phyloP scores from a whole-genome alignment of 2,888 invertebrate genomes.

The Cryptophagus acutangulus region DNA sequence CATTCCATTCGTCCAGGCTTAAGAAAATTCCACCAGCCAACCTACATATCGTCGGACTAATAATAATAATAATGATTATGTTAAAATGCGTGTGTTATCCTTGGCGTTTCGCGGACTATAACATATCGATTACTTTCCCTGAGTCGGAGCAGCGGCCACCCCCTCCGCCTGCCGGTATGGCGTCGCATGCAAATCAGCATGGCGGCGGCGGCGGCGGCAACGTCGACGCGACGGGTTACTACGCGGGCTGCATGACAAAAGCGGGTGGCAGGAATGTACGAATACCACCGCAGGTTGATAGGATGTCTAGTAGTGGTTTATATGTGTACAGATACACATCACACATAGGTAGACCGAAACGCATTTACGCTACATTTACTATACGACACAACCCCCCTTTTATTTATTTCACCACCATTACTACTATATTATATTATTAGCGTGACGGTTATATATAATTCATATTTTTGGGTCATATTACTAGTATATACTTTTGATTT shows the following conservation, averaged over 20 bases:
- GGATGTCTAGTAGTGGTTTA: slow-evolving; percentile 22
- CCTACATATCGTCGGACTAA: no score
- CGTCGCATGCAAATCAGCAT: slow-evolving; percentile 62
- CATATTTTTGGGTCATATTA: no score
- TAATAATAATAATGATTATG: no score
- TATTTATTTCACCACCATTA: no score
- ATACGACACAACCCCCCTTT: no score
- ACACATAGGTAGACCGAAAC: slow-evolving; percentile 6
- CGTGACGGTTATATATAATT: no score
- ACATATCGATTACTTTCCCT: slow-evolving; percentile 56
- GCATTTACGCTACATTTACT: slow-evolving; percentile 2
- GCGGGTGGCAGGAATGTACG: slow-evolving; percentile 16
- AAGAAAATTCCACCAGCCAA: no score
- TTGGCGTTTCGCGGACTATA: slow-evolving; percentile 32
- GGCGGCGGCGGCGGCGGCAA: slow-evolving; percentile 43
- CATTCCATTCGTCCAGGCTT: no score
- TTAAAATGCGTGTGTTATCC: slow-evolving; percentile 8
- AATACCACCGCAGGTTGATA: slow-evolving; percentile 19
- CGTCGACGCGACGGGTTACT: slow-evolving; percentile 57
- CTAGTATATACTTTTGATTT: no score
- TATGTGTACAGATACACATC: slow-evolving; percentile 8
- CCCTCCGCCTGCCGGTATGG: slow-evolving; percentile 50
- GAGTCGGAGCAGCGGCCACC: slow-evolving; percentile 41
- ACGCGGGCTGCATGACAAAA: slow-evolving; percentile 58
- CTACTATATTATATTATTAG: no score